These are phyloP conservation scores for Drosophila siamana DNA, from an alignment of 2,888 invertebrate species.

Conservation along the genomic window DNA sequence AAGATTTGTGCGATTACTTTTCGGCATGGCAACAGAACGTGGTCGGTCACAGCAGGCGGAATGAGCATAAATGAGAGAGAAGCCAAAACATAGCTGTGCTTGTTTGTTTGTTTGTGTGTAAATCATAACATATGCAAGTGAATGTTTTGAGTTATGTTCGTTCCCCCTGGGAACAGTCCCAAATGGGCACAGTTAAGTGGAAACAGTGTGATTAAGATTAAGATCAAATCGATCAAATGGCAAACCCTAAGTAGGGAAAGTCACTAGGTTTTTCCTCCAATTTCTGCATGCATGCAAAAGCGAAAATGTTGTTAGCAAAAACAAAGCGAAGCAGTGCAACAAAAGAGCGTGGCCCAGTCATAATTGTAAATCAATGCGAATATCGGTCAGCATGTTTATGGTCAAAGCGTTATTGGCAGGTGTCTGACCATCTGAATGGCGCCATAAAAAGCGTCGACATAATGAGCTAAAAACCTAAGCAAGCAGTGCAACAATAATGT, in stretches of 20 bases:
- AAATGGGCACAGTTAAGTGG: background rate
- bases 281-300: slow-evolving; percentile 2
- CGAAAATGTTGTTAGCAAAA: background rate
- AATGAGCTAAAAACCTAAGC: slow-evolving; percentile 53
- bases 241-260: background rate
- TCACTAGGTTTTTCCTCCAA: background rate
- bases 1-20: background rate
- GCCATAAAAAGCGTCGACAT: slow-evolving; percentile 52
- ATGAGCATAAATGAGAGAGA: background rate
- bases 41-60: background rate
- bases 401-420: slow-evolving; percentile 31
- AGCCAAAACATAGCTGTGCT: background rate
- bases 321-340: background rate
- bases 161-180: background rate
- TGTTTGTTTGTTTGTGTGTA: background rate
- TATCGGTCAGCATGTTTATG: slow-evolving; percentile 53
- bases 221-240: background rate
- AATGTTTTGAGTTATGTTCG: background rate
- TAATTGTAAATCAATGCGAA: slow-evolving; percentile 52
- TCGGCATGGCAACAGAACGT: slow-evolving; percentile 5
- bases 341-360: slow-evolving; percentile 28
- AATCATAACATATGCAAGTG: background rate
- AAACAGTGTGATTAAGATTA: background rate
- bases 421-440: slow-evolving; percentile 36
- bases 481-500: slow-evolving; percentile 19